A percentile compares a stretch with the other conserved stretches of the same genome.
phyloP scores from a whole-genome alignment of 2,113 vertebrate genomes.

The Gymnogyps californianus region DNA sequence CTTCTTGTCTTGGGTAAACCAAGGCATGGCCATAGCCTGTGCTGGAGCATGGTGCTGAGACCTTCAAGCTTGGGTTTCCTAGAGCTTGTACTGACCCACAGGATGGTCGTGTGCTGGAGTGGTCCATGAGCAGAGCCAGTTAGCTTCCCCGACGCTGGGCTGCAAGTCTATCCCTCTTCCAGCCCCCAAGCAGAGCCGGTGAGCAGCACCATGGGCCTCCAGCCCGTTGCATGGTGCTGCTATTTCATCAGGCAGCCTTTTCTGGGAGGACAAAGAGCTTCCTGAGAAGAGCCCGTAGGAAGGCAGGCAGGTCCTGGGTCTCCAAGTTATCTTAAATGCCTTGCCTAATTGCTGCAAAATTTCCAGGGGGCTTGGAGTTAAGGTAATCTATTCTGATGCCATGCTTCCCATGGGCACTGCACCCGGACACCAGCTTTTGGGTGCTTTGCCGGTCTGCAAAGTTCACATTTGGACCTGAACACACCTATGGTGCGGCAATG shows the following conservation, averaged over 20 bases:
- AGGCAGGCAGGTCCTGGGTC: not conserved
- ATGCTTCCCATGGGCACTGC: not conserved
- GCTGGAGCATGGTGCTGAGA: not conserved
- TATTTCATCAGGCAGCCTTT: not conserved
- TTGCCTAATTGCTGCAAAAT: not conserved
- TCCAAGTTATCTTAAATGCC: not conserved
- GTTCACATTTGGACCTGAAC: not conserved
- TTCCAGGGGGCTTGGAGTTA: not conserved
- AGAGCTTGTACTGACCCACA: not conserved
- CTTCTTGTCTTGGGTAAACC: not conserved
- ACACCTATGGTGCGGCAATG: fast-evolving
- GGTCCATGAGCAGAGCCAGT: not conserved
- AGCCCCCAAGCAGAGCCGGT: not conserved
- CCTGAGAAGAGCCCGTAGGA: not conserved
- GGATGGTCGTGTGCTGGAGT: not conserved
- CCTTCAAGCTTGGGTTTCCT: not conserved
- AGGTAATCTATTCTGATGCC: not conserved
- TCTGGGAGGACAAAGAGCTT: not conserved
- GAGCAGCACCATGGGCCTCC: not conserved
- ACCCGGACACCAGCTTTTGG: fast-evolving
- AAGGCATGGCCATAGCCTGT: not conserved
- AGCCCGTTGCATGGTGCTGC: not conserved
- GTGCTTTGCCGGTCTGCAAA: not conserved
- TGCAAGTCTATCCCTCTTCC: not conserved
- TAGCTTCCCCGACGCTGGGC: fast-evolving